phyloP scores from a whole-genome alignment of 2,113 vertebrate species.

The Marmota monax region DNA sequence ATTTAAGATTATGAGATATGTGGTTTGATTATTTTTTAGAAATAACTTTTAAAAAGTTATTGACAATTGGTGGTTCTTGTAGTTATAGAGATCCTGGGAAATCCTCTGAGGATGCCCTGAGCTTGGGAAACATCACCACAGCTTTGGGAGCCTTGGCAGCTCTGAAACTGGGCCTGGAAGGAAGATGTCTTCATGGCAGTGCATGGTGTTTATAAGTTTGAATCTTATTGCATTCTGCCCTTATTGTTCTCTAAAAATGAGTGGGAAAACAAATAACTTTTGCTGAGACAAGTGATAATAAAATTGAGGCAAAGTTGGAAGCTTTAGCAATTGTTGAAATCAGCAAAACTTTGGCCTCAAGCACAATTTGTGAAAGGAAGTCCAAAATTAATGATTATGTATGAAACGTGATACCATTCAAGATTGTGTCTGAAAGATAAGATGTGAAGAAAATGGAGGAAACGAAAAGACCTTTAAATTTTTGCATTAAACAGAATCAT shows the following conservation, averaged over 20 bases:
- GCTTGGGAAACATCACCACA: neutral
- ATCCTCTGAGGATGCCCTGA: neutral
- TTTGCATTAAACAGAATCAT: neutral
- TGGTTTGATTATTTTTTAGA: neutral
- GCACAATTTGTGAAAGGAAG: neutral
- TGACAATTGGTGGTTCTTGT: neutral
- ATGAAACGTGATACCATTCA: neutral
- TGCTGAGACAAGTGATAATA: slow-evolving; percentile 54
- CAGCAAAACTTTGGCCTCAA: neutral
- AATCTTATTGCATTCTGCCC: neutral
- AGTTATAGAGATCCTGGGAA: neutral
- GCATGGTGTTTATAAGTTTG: neutral
- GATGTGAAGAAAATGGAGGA: neutral
- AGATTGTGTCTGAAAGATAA: neutral
- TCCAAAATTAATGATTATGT: neutral
- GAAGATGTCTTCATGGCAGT: neutral
- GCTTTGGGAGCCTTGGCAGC: neutral
- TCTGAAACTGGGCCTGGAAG: neutral
- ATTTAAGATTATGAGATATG: neutral
- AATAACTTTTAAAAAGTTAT: neutral
- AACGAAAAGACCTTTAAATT: neutral
- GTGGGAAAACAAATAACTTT: neutral
- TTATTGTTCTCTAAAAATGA: slow-evolving; percentile 12
- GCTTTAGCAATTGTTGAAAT: neutral
- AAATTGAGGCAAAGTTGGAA: slow-evolving; percentile 9